These are phyloP conservation scores for Molorchus minor DNA, from an alignment of 2,888 invertebrate genomes.

Conservation along the genomic window DNA sequence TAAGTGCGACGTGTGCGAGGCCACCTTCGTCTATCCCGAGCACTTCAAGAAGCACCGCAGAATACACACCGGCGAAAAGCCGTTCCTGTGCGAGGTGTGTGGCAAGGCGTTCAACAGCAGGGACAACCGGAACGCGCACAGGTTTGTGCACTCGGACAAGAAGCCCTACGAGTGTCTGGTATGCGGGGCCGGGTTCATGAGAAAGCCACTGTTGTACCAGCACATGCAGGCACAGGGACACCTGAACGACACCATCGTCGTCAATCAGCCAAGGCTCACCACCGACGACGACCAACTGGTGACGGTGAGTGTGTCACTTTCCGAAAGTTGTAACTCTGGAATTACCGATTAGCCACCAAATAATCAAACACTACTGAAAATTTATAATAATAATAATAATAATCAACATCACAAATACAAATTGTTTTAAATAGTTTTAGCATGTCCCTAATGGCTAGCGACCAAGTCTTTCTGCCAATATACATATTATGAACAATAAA, in stretches of 20 bases:
- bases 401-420: too few species aligned
- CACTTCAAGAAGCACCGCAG: conserved; percentile 82
- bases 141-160: conserved; percentile 86
- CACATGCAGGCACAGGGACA: conserved; percentile 82
- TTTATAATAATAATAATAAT: too few species aligned
- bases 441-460: too few species aligned
- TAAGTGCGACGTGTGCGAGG: conserved; percentile 76
- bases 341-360: too few species aligned
- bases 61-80: conserved; percentile 81
- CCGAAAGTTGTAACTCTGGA: too few species aligned
- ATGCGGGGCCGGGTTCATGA: conserved; percentile 85
- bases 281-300: conserved; percentile 66
- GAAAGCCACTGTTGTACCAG: conserved; percentile 79
- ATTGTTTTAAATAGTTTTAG: too few species aligned
- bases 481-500: too few species aligned
- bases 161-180: conserved; percentile 86
- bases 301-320: conserved; percentile 52
- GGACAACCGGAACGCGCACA: conserved; percentile 85
- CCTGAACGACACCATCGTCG: conserved; percentile 81
- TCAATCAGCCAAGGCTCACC: conserved; percentile 80
- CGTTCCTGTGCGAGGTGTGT: conserved; percentile 76
- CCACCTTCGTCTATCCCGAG: conserved; percentile 84
- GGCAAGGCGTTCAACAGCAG: conserved; percentile 85
- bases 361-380: too few species aligned
- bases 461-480: too few species aligned